phyloP scores from a whole-genome alignment of 2,113 vertebrate genomes.

The Stomatorhinus ivindoensis region DNA sequence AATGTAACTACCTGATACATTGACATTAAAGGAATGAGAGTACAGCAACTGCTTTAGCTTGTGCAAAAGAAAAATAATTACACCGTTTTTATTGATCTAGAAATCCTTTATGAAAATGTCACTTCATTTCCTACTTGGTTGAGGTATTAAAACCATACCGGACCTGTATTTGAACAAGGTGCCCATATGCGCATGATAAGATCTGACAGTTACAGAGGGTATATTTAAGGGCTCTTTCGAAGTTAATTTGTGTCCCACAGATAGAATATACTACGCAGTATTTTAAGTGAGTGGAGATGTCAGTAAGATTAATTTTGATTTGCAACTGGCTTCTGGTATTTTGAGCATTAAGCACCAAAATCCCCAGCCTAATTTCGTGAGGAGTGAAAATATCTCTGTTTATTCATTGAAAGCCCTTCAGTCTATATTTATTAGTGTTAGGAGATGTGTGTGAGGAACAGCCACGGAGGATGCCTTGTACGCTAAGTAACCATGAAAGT shows the following conservation, averaged over 20 bases:
- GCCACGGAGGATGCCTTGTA: not conserved
- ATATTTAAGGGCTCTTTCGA: not conserved
- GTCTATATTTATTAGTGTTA: not conserved
- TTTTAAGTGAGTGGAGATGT: not conserved
- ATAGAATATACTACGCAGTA: not conserved
- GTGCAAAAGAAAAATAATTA: not conserved
- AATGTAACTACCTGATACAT: not conserved
- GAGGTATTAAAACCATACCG: not conserved
- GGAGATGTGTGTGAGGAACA: not conserved
- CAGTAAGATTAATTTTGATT: not conserved
- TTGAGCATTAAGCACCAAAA: not conserved
- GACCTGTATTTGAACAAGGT: not conserved
- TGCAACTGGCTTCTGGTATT: not conserved
- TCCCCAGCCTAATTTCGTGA: not conserved
- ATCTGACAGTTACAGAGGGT: not conserved
- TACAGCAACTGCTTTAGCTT: not conserved
- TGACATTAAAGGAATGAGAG: not conserved
- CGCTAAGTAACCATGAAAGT: not conserved
- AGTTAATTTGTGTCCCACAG: not conserved
- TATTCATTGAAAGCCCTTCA: not conserved
- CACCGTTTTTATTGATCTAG: not conserved
- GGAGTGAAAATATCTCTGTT: not conserved
- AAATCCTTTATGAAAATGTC: not conserved
- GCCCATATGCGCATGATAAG: not conserved
- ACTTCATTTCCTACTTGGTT: not conserved